Conservation (phyloP, 2,797 vertebrate genomes). For the Pangasius mekongensis region DNA sequence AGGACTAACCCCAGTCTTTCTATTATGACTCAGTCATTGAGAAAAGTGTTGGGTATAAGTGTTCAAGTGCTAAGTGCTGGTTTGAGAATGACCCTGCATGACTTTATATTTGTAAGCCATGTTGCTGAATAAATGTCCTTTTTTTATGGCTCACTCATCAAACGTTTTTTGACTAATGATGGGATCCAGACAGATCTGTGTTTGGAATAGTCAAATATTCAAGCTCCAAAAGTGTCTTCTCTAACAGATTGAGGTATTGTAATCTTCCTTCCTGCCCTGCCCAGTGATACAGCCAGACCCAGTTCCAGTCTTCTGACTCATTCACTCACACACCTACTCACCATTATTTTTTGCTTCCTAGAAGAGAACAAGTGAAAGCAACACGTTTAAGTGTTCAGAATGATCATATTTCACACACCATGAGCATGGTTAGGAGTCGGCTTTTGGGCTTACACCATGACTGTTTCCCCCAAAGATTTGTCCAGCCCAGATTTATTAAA, state of each 20-base stretch:
- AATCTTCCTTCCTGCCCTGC: slow-evolving; percentile 26
- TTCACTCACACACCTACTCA: slow-evolving; percentile 27
- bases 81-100: not conserved
- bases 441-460: not conserved
- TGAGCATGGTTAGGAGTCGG: not conserved
- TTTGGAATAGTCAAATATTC: slow-evolving; percentile 23
- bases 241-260: not conserved
- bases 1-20: slow-evolving; percentile 12
- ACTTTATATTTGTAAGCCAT: not conserved
- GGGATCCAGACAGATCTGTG: not conserved
- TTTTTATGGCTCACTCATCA: not conserved
- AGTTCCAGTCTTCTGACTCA: slow-evolving; percentile 29
- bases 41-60: not conserved
- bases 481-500: not conserved
- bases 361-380: slow-evolving; percentile 1
- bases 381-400: not conserved
- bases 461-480: not conserved
- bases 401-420: not conserved
- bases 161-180: not conserved
- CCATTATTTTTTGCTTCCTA: slow-evolving; percentile 20
- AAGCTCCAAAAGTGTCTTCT: slow-evolving; percentile 6
- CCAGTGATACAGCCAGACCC: slow-evolving; percentile 8
- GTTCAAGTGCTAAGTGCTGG: slow-evolving; percentile 10
- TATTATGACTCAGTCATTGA: not conserved
- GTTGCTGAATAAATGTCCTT: not conserved